Conservation (phyloP, 2,797 vertebrate genomes). For the Etheostoma perlongum region DNA sequence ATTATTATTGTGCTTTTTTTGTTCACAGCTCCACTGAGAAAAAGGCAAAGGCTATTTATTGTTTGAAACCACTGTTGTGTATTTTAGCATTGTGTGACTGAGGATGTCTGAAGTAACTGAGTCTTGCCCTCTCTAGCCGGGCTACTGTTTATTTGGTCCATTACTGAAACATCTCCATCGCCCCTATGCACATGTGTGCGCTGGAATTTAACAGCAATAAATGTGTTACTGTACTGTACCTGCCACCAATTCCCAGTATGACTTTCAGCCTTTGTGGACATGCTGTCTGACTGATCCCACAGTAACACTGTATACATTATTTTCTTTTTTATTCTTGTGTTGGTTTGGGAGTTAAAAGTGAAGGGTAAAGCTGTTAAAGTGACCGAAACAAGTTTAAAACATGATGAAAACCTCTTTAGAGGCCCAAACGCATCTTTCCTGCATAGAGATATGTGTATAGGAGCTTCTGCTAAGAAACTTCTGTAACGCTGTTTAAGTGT, state of each 20-base stretch:
- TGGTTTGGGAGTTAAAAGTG: background rate
- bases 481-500: too few relatives aligned
- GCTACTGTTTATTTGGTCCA: conserved; percentile 20
- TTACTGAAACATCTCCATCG: conserved; percentile 28
- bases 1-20: conserved; percentile 22
- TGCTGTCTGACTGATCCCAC: background rate
- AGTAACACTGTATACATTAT: background rate
- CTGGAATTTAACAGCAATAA: conserved; percentile 15
- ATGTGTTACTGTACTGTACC: conserved; percentile 12
- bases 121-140: conserved; percentile 10
- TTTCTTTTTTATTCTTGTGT: background rate
- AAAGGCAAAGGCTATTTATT: conserved; percentile 72
- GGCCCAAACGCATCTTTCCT: too few relatives aligned
- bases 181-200: background rate
- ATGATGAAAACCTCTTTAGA: too few relatives aligned
- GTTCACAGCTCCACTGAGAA: conserved; percentile 39
- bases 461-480: too few relatives aligned
- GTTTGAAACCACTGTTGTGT: conserved; percentile 69
- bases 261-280: background rate
- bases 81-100: conserved; percentile 43
- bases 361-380: background rate
- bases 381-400: too few relatives aligned
- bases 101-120: conserved; percentile 40
- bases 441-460: too few relatives aligned
- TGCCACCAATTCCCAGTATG: background rate